Conservation (phyloP, 2,797 vertebrate genomes). For the Gallinago stenura region DNA sequence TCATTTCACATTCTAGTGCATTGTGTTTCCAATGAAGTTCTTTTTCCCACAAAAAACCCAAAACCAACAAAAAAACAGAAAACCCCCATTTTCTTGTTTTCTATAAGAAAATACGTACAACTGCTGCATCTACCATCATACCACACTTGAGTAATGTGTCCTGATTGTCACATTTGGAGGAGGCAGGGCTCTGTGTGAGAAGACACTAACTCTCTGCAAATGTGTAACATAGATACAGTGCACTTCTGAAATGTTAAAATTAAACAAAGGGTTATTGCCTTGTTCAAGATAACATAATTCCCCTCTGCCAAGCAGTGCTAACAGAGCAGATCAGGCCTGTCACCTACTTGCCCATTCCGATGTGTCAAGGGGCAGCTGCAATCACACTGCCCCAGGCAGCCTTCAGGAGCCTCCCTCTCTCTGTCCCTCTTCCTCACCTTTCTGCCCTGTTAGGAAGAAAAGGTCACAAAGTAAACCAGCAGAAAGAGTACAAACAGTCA, state of each 20-base stretch:
- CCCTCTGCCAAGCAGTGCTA: neutral
- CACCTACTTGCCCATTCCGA: neutral
- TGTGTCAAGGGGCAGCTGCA: neutral
- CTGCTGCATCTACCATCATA: neutral
- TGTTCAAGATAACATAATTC: neutral
- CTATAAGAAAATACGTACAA: neutral
- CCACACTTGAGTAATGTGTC: neutral
- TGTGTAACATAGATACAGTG: neutral
- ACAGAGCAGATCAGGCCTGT: neutral
- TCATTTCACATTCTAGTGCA: neutral
- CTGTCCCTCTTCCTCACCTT: neutral
- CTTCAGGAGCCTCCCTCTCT: neutral
- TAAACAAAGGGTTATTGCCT: conserved; percentile 14
- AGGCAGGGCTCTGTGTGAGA: neutral
- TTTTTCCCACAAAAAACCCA: neutral
- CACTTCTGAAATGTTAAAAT: conserved; percentile 15
- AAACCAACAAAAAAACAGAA: no score
- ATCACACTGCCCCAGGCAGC: neutral
- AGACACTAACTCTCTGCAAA: neutral
- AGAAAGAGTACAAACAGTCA: neutral
- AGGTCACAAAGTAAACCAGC: neutral
- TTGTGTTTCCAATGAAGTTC: neutral
- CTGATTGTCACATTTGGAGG: neutral
- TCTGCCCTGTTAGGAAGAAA: neutral
- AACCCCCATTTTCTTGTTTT: neutral